phyloP scores from a whole-genome alignment of 2,113 vertebrate species.

The Coturnix japonica region DNA sequence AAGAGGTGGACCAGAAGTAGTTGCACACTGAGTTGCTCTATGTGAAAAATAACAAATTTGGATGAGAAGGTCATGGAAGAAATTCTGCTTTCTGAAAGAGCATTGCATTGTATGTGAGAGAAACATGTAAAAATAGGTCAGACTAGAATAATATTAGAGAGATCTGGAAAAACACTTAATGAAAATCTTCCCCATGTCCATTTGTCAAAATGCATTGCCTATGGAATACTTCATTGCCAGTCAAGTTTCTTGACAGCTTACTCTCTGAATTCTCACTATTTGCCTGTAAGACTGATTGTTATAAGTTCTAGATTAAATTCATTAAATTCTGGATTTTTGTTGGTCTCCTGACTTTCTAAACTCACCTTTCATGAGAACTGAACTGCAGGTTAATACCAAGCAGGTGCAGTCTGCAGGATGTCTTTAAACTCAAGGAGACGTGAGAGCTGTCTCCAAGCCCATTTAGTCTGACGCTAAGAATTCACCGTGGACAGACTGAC shows the following conservation, averaged over 20 bases:
- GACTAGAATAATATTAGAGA: neutral
- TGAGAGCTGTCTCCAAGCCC: neutral
- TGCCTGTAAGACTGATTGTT: neutral
- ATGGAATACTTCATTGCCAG: neutral
- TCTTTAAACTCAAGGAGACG: neutral
- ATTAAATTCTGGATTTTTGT: neutral
- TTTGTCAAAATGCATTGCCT: neutral
- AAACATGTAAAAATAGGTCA: neutral
- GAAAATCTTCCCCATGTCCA: neutral
- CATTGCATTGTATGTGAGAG: neutral
- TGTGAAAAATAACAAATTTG: neutral
- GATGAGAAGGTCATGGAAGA: neutral
- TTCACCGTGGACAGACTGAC: neutral
- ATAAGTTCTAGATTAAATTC: neutral
- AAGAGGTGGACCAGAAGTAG: neutral
- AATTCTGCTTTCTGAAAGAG: neutral
- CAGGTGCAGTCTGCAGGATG: neutral
- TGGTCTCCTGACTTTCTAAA: neutral
- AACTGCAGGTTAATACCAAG: neutral
- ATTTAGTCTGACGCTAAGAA: neutral
- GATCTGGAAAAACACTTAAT: neutral
- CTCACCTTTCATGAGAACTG: neutral
- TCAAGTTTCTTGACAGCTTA: neutral
- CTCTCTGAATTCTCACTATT: neutral
- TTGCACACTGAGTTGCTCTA: neutral